phyloP scores from a whole-genome alignment of 1,140 invertebrate genomes.

The Brachionus sp. region DNA sequence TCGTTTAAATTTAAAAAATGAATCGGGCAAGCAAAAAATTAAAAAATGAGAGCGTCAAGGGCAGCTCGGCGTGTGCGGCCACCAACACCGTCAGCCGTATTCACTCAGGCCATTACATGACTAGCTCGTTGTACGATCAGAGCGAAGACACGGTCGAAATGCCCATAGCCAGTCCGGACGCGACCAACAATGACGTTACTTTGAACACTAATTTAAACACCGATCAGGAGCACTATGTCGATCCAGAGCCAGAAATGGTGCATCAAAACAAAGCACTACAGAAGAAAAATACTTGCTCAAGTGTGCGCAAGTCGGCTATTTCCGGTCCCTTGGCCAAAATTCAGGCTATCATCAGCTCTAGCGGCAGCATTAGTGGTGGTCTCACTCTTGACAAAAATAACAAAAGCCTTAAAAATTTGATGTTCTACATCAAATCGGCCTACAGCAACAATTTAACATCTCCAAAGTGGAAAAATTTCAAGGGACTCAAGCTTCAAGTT shows the following conservation, averaged over 20 bases:
- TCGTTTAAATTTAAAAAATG: not conserved
- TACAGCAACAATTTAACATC: constrained; percentile 61
- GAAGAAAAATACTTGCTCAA: not conserved
- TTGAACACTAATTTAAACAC: constrained; percentile 1
- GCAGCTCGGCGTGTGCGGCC: not conserved
- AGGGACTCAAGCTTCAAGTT: constrained; percentile 89
- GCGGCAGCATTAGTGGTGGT: constrained; percentile 38
- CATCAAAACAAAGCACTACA: not conserved
- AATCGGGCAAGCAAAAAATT: constrained; percentile 13
- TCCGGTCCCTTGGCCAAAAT: not conserved
- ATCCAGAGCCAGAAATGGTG: not conserved
- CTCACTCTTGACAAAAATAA: constrained; percentile 17
- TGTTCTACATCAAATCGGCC: constrained; percentile 15
- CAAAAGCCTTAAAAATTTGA: constrained; percentile 34
- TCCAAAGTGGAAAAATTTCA: constrained; percentile 99
- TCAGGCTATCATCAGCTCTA: not conserved
- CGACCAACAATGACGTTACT: constrained; percentile 37
- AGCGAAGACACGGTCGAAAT: constrained; percentile 38
- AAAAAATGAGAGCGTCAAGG: not conserved
- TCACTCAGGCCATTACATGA: constrained; percentile 43
- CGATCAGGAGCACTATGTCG: not conserved
- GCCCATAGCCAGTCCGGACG: constrained; percentile 40
- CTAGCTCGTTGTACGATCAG: constrained; percentile 9
- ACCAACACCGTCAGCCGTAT: not conserved
- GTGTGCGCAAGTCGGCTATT: not conserved